Evolutionary conservation across 2,797 vertebrate species (phyloP).

Genomic region (Synaphobranchus kaupii): DNA sequence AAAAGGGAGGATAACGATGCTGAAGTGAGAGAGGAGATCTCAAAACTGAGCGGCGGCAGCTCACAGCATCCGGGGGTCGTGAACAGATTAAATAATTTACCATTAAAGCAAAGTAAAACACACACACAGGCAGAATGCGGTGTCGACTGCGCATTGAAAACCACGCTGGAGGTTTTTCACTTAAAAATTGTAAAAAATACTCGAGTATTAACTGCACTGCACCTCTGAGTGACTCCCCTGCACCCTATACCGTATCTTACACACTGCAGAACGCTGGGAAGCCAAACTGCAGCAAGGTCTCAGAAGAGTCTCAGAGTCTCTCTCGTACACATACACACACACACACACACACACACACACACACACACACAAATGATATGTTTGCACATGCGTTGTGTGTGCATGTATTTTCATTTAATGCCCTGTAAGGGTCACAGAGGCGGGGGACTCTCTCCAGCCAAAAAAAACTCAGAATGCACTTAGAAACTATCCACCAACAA

Average conservation of each 20-base stretch:
- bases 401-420: too few relatives aligned
- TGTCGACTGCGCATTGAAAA: too few relatives aligned
- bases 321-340: too few relatives aligned
- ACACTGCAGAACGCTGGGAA: background rate
- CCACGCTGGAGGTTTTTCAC: too few relatives aligned
- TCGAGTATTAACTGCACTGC: too few relatives aligned
- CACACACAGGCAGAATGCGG: background rate
- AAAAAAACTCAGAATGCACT: background rate
- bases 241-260: background rate
- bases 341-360: too few relatives aligned
- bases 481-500: background rate
- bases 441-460: background rate
- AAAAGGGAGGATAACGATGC: too few relatives aligned
- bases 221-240: too few relatives aligned
- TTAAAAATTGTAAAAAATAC: too few relatives aligned
- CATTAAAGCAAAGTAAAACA: background rate
- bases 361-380: too few relatives aligned
- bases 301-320: background rate
- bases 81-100: background rate
- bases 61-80: background rate
- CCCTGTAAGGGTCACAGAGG: too few relatives aligned
- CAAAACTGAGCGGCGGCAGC: background rate
- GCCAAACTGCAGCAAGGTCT: background rate
- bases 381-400: too few relatives aligned
- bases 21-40: background rate